phyloP scores from a whole-genome alignment of 2,888 invertebrate species.

The Standfussiana lucernea region DNA sequence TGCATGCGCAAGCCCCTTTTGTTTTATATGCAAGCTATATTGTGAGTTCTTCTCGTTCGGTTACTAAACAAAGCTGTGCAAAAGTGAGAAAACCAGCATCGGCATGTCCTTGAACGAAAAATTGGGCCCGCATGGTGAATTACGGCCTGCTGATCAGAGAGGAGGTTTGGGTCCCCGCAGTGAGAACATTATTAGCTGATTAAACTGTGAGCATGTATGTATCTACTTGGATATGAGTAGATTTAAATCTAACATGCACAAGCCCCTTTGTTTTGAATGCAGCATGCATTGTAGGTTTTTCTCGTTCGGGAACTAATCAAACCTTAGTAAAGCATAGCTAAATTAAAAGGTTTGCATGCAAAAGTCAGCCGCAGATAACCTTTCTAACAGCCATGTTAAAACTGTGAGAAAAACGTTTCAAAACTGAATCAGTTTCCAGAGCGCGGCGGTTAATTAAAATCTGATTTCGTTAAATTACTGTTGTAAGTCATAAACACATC shows the following conservation, averaged over 20 bases:
- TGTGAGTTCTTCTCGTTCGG: background rate
- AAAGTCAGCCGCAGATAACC: constrained; percentile 12
- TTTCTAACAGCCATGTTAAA: constrained; percentile 4
- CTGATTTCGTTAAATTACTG: constrained; percentile 15
- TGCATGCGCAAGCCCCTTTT: background rate
- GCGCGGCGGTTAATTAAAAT: constrained; percentile 9
- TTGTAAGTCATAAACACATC: constrained; percentile 15
- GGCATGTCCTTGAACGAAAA: background rate
- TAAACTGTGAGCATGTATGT: background rate
- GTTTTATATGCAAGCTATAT: background rate
- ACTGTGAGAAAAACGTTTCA: constrained; percentile 23
- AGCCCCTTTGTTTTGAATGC: background rate
- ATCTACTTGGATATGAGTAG: background rate
- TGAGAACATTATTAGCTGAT: background rate
- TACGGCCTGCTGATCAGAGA: background rate
- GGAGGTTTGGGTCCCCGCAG: background rate
- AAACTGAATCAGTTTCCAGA: constrained; percentile 20
- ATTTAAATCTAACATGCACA: background rate
- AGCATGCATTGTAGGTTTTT: background rate
- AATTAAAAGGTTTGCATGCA: constrained; percentile 10
- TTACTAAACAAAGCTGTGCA: constrained; percentile 12
- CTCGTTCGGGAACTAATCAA: background rate
- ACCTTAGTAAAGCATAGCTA: background rate
- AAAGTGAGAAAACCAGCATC: background rate
- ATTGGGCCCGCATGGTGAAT: background rate